Evolutionary conservation across 1,140 invertebrate species (phyloP).

Genomic region (Pseudoatta argentina): DNA sequence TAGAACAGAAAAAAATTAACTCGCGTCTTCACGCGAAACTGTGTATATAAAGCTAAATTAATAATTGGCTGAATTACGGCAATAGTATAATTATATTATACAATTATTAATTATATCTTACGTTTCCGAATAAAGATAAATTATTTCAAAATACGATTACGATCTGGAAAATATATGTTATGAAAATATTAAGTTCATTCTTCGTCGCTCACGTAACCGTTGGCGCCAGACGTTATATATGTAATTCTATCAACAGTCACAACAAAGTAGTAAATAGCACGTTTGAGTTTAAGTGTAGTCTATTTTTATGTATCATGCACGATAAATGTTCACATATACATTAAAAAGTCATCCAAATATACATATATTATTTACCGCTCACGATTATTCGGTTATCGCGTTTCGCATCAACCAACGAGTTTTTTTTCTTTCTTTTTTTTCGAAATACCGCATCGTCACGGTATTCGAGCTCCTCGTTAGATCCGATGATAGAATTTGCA

Average conservation of each 20-base stretch:
- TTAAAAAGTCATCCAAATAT: not conserved
- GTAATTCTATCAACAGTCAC: slow-evolving; percentile 23
- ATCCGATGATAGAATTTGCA: slow-evolving; percentile 20
- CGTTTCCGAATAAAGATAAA: not conserved
- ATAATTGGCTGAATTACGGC: not conserved
- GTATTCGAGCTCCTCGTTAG: slow-evolving; percentile 21
- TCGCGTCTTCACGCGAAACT: not conserved
- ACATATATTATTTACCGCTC: not conserved
- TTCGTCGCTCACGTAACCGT: slow-evolving; percentile 14
- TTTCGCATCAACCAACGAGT: not conserved
- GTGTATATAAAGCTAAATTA: not conserved
- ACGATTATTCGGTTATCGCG: not conserved
- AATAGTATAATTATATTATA: not conserved
- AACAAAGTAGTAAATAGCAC: slow-evolving; percentile 23
- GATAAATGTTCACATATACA: not conserved
- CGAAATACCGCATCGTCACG: not conserved
- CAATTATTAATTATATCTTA: not conserved
- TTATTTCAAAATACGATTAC: not conserved
- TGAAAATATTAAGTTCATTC: slow-evolving; percentile 22
- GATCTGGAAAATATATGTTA: not conserved
- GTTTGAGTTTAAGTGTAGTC: not conserved
- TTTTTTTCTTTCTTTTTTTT: not conserved
- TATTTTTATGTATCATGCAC: slow-evolving; percentile 1
- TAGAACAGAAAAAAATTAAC: not conserved
- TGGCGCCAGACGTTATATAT: slow-evolving; percentile 11